These are phyloP conservation scores for Xestia rhomboidea DNA, from an alignment of 2,888 invertebrate species.

Conservation along the genomic window DNA sequence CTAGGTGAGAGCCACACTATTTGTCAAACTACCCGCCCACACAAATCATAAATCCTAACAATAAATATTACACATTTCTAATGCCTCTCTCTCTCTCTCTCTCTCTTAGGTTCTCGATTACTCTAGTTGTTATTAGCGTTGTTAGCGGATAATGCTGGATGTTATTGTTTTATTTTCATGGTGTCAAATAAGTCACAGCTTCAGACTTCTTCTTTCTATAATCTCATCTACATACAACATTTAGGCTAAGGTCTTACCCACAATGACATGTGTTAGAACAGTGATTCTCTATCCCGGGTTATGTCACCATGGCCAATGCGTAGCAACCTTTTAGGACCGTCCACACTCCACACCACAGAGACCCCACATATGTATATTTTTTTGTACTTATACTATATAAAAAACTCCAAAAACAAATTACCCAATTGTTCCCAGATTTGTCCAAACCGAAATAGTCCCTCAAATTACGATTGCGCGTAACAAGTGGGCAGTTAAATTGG, in stretches of 20 bases:
- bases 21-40: conserved; percentile 22
- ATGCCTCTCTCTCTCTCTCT: fast-evolving
- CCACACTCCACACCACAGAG: background rate
- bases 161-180: background rate
- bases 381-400: background rate
- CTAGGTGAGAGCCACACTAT: conserved; percentile 23
- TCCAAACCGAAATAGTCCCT: conserved; percentile 49
- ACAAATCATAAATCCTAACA: conserved; percentile 21
- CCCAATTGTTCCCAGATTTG: conserved; percentile 41
- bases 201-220: background rate
- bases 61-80: conserved; percentile 5
- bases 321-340: background rate
- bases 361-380: background rate
- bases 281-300: background rate
- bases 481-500: conserved; percentile 59
- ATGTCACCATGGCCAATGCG: background rate
- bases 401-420: conserved; percentile 26
- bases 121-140: too few relatives aligned
- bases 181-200: background rate
- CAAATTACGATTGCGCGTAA: conserved; percentile 58
- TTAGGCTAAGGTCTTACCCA: background rate
- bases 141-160: background rate
- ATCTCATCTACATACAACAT: background rate
- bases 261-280: background rate
- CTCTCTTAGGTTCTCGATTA: background rate